Conservation (phyloP, 2,888 invertebrate genomes). For the Drosophila peninsularis region DNA sequence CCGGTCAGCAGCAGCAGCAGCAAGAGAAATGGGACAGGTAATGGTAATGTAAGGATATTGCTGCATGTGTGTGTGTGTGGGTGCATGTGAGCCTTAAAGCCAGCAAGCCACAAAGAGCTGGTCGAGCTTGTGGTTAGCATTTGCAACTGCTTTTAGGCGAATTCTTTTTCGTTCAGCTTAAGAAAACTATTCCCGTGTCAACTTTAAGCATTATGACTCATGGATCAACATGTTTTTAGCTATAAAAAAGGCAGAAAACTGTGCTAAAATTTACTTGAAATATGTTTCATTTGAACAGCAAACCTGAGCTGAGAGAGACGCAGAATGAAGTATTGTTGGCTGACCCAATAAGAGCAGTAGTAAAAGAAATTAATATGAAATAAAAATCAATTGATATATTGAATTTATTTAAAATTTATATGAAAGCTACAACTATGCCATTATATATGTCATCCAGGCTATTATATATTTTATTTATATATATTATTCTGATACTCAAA, state of each 20-base stretch:
- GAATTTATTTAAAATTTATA: neutral
- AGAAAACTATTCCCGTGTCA: neutral
- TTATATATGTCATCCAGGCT: too few species aligned
- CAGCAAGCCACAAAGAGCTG: slow-evolving; percentile 61
- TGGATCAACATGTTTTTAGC: neutral
- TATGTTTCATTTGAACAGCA: neutral
- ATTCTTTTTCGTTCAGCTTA: slow-evolving; percentile 1
- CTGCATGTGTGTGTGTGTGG: slow-evolving; percentile 16
- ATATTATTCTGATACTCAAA: too few species aligned
- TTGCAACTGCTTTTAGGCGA: slow-evolving; percentile 27
- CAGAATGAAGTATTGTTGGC: too few species aligned
- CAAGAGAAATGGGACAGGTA: slow-evolving; percentile 47
- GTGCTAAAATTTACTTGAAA: neutral
- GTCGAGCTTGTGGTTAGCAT: slow-evolving; percentile 38
- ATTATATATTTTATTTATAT: neutral
- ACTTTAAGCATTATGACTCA: neutral
- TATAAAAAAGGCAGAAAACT: neutral
- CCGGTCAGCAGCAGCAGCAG: slow-evolving; percentile 53
- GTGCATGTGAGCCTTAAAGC: slow-evolving; percentile 52
- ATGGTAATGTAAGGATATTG: slow-evolving; percentile 28
- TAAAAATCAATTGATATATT: rapidly evolving
- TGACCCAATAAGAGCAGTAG: neutral
- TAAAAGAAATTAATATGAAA: neutral
- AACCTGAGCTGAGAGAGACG: neutral
- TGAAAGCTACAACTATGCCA: too few species aligned